Evolutionary conservation across 2,797 vertebrate genomes (phyloP), one percentile per base, ranked within the genome.

Genomic region (Rhinoraja longicauda): DNA sequence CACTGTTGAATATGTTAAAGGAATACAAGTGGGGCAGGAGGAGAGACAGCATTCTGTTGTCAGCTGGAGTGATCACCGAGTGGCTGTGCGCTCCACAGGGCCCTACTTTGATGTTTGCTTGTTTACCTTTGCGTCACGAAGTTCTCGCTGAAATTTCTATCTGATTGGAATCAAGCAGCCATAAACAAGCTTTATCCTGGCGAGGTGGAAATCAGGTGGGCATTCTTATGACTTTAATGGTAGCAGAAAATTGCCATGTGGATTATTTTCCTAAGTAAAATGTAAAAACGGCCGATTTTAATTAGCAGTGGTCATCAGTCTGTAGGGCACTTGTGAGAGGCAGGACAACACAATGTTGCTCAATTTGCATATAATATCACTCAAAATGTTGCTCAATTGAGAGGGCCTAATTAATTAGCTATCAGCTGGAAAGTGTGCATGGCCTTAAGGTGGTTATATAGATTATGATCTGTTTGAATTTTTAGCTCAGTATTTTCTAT

Each of bases 341-440:
- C 6, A 88, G 84, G 84, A 67, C 62, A 67, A 67, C 17, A 32
- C 59, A 36, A 6, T 36, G 32, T 88, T 8, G 19, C 67, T n/a
- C n/a, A 64, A 64, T 67, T 88, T 36, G 17, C 84, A 88, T 88
- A 36, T 67, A 17, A n/a, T 88, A 36, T 32, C n/a, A 19, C 59
- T 86, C 79, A 82, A 82, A 62, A 21, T 64, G n/a, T n/a, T 88
- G 62, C 67, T 88, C 84, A 32, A 59, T 67, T 36, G n/a, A 88
- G 59, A 64, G n/a, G 32, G 59, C 62, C 84, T 88, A 62, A 88
- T 88, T 88, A 88, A 88, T 88, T 67, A 36, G 84, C n/a, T 67
- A n/a, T 67, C 84, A 88, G 32, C 4, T 88, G 62, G 84, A 88
- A 88, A 67, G 21, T 67, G 15, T 32, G 59, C 84, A 88, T 19